Base-by-base conservation (phyloP, 2,888 invertebrate species). In the Eilema griseolum region DNA sequence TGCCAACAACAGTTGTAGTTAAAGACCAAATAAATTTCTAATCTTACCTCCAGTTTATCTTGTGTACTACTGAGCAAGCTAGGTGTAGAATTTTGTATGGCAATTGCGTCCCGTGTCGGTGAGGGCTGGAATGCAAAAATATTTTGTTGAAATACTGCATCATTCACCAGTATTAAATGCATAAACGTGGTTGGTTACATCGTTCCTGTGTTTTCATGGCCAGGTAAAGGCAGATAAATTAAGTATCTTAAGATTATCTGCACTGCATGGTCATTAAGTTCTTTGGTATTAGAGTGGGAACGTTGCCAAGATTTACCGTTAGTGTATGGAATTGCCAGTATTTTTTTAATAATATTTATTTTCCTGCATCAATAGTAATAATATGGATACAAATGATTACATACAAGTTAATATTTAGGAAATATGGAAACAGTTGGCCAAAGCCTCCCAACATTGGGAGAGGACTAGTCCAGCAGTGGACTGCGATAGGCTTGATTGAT, bases 91-190 rank as follows among this genome's bases (percentile, higher is more conserved):
- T 69, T 71, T 60, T 75, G 76, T 4, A 69, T 61, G 1, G 76
- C 73, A 60, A 82, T 75, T 61, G 72, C 74, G 60, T 82, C 84
- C 10, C 82, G 76, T n/a, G 84, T 82, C 16, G 80, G 84, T 14
- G 83, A 83, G n/a, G 82, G 71, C 82, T 82, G 84, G 28, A 82
- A 82, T 70, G 73, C 71, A 72, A 28, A 28, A 71, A n/a, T 69
- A 83, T 83, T 74, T n/a, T 69, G 82, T 82, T 74, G 31, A 80
- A 76, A 63, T 60, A 77, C 65, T 63, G 72, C 72, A 80, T 80
- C 75, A 66, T 73, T 80, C 74, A 76, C 14, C 28, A 26, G 8
- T 28, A 56, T 31, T 75, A 10, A 1, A 10, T 33, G 74, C 73
- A 81, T 72, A 72, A 70, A 59, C 56, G 60, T n/a, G 26, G 63